Evolutionary conservation across 2,113 vertebrate genomes (phyloP).

Genomic region (Plectropomus leopardus): DNA sequence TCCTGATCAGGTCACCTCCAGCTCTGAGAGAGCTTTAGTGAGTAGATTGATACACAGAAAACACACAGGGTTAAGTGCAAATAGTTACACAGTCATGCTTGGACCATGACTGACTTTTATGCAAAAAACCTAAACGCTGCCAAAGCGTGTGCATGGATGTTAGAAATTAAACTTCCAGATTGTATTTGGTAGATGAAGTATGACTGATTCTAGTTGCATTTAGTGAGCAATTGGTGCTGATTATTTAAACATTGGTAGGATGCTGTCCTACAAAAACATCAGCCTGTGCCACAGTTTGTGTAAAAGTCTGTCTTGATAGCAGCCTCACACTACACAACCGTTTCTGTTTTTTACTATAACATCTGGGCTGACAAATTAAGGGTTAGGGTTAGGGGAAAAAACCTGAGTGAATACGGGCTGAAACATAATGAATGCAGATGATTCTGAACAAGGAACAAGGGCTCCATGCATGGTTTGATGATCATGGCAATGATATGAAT

Average conservation of each 20-base stretch:
- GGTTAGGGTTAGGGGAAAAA: not conserved
- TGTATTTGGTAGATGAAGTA: not conserved
- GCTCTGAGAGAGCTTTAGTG: constrained; percentile 35
- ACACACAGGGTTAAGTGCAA: constrained; percentile 34
- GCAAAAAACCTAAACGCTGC: not conserved
- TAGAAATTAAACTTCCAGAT: not conserved
- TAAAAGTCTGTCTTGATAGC: not conserved
- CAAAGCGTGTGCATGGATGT: constrained; percentile 2
- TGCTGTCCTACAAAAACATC: not conserved
- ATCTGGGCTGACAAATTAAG: not conserved
- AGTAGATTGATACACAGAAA: constrained; percentile 35
- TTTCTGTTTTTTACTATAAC: not conserved
- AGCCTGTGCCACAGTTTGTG: not conserved
- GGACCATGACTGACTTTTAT: constrained; percentile 16
- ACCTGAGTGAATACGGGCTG: not conserved
- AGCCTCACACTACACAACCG: not conserved
- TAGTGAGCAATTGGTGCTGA: not conserved
- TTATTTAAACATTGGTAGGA: not conserved
- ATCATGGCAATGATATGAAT: too few species aligned
- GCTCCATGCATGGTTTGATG: too few species aligned
- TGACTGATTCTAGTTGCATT: not conserved
- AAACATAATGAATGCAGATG: too few species aligned
- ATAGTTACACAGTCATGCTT: constrained; percentile 15
- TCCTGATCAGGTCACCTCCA: constrained; percentile 71
- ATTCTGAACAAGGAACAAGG: too few species aligned